phyloP scores from a whole-genome alignment of 1,140 invertebrate species.

The Gryon sp. region DNA sequence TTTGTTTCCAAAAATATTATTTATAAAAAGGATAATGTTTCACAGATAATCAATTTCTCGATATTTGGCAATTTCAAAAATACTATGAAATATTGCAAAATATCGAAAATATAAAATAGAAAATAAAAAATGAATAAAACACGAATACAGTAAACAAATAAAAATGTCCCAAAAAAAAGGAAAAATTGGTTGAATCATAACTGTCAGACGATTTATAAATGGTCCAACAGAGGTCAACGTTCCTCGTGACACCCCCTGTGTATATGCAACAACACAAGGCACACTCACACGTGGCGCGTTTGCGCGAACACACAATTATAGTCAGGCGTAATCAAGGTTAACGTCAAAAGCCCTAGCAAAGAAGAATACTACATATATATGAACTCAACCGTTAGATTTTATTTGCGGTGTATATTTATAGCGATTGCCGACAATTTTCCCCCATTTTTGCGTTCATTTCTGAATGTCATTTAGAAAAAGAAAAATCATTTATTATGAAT shows the following conservation, averaged over 20 bases:
- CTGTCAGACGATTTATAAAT: conserved; percentile 31
- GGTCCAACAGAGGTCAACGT: conserved; percentile 31
- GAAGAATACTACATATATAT: too few species aligned
- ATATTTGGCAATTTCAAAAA: too few species aligned
- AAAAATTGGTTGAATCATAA: conserved; percentile 27
- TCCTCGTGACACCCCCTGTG: conserved; percentile 33
- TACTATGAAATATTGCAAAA: too few species aligned
- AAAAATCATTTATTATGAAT: too few species aligned
- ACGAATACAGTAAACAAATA: too few species aligned
- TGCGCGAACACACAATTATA: conserved; percentile 13
- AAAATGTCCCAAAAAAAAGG: too few species aligned
- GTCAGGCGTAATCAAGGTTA: conserved; percentile 37
- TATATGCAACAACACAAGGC: not conserved
- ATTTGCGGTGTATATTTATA: conserved; percentile 31
- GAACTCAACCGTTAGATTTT: conserved; percentile 34
- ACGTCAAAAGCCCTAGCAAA: conserved; percentile 10
- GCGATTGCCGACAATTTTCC: not conserved
- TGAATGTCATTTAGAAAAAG: too few species aligned
- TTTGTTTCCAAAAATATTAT: too few species aligned
- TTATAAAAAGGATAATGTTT: too few species aligned
- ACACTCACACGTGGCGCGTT: conserved; percentile 17
- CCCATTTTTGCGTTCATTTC: not conserved
- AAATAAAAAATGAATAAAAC: too few species aligned
- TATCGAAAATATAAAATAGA: too few species aligned
- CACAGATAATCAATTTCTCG: too few species aligned